Evolutionary conservation across 2,113 vertebrate genomes (phyloP).

Genomic region (Phaethornis superciliosus): DNA sequence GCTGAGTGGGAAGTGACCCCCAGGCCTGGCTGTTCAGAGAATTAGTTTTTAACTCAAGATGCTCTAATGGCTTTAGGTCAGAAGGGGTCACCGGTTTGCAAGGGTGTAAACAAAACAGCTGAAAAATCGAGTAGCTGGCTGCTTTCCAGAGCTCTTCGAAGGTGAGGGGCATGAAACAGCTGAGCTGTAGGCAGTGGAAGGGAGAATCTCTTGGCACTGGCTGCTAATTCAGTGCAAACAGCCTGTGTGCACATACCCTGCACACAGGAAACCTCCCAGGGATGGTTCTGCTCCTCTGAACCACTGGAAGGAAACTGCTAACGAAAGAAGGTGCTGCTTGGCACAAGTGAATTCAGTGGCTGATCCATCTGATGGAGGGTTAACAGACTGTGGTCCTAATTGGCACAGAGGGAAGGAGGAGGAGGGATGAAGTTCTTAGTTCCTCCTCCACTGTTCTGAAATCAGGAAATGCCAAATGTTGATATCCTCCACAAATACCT

Average conservation of each 20-base stretch:
- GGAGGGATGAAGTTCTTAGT: background rate
- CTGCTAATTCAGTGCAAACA: background rate
- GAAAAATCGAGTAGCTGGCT: background rate
- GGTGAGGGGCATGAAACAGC: background rate
- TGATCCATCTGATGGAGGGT: background rate
- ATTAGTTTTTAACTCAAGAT: background rate
- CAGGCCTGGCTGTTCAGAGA: background rate
- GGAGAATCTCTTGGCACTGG: background rate
- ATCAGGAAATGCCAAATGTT: slow-evolving; percentile 54
- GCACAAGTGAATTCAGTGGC: background rate
- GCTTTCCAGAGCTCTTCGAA: background rate
- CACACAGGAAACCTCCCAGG: background rate
- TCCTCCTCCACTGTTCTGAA: slow-evolving; percentile 58
- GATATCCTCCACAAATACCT: slow-evolving; percentile 39
- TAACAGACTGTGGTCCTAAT: slow-evolving; percentile 13
- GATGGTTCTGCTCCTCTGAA: background rate
- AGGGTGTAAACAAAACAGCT: background rate
- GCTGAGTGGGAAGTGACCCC: background rate
- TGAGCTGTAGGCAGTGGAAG: background rate
- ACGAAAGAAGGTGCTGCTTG: background rate
- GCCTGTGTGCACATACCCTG: background rate
- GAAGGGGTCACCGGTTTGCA: background rate
- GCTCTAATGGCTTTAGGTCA: background rate
- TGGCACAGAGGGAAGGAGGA: slow-evolving; percentile 6
- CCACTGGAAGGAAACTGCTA: background rate